Evolutionary conservation across 2,888 invertebrate species (phyloP).

Genomic region (Penaeus monodon): DNA sequence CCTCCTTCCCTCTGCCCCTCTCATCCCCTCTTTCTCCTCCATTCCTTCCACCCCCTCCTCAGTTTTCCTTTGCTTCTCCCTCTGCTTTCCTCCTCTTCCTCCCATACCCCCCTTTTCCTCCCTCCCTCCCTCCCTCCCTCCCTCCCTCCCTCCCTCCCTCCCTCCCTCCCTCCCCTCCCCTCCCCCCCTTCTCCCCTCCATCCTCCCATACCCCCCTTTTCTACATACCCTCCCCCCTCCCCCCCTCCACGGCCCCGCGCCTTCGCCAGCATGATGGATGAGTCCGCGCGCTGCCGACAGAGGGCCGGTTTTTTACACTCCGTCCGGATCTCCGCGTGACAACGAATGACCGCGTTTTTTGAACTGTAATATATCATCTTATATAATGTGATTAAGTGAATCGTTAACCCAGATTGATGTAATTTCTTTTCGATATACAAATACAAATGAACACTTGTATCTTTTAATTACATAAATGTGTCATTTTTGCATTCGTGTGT

Average conservation of each 20-base stretch:
- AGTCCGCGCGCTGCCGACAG: conserved; percentile 43
- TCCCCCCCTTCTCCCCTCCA: background rate
- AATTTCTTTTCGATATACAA: no score
- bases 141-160: background rate
- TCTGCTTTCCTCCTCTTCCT: no score
- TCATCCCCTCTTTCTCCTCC: no score
- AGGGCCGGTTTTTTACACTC: conserved; percentile 27
- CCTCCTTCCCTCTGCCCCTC: no score
- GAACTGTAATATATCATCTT: conserved; percentile 34
- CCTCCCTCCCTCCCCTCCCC: background rate
- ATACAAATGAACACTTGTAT: no score
- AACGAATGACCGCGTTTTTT: conserved; percentile 38
- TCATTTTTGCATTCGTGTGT: no score
- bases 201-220: background rate
- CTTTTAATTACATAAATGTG: no score
- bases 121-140: background rate
- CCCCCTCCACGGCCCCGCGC: background rate
- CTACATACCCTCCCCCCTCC: background rate
- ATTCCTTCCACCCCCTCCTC: no score
- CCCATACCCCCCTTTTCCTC: no score
- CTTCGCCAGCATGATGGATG: conserved; percentile 41
- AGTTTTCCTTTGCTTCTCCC: no score
- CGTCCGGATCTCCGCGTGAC: conserved; percentile 34
- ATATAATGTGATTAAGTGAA: conserved; percentile 36
- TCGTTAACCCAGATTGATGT: background rate